Evolutionary conservation across 2,888 invertebrate genomes (phyloP), one percentile per base, ranked within the genome.

Genomic region (Microplitis deprimator): DNA sequence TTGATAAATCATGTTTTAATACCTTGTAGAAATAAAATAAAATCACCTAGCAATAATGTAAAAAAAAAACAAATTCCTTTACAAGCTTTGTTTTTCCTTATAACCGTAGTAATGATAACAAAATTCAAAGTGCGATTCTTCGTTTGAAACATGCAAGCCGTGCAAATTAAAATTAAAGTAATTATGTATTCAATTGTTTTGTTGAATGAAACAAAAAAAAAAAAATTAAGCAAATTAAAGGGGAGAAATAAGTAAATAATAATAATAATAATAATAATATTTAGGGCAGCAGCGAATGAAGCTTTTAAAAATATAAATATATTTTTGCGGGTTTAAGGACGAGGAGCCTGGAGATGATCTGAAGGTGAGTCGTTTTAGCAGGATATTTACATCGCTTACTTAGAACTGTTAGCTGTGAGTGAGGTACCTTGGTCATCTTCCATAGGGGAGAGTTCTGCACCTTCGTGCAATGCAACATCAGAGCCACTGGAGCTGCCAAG

Each of bases 391-490:
- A 89, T 89, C 85, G 88, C 88, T 89, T 89, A 89, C 88, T 89
- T 88, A 89, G 89, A 89, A 89, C 61, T 71, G 84, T 87, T 88
- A 89, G 89, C 87, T 89, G 89, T 89, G 86, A 89, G 85, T 87
- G 89, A 86, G 90, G 89, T 92, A 93, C 93, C 93, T 92, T 92
- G 92, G 90, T 93, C 92, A 87, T 92, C 92, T 85, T 92, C 92
- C 86, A 90, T 87, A 80, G 89, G 89, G 86, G 93, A 93, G 79
- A 92, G 90, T 85, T 93, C 93, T 68, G 92, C 92, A 76, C 93
- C 93, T 88, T 93, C 93, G 87, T 93, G 93, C 79, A 93, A 90
- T 78, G 93, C 93, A 77, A 93, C 91, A 86, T 93, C 93, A 59
- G 93, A 93, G 75, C 93, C 93, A 85, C 93, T 93, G 79, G 93